Evolutionary conservation across 2,888 invertebrate species (phyloP).

Genomic region (Lacanobia wlatinum): DNA sequence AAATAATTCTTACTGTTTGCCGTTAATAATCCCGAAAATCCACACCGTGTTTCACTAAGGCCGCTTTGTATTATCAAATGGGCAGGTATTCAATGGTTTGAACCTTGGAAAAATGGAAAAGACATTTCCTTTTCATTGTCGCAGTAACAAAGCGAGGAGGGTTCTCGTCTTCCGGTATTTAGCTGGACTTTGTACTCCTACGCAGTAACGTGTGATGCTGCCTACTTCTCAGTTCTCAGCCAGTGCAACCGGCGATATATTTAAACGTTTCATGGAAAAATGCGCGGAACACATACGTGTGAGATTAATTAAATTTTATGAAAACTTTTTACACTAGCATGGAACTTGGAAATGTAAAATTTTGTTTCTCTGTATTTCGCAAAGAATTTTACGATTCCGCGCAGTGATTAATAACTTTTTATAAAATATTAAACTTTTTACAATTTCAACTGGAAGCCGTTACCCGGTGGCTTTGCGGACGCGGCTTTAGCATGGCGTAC

Average conservation of each 20-base stretch:
- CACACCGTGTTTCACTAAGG: constrained; percentile 60
- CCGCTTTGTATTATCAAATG: constrained; percentile 66
- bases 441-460: constrained; percentile 40
- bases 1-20: constrained; percentile 71
- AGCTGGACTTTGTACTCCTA: constrained; percentile 77
- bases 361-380: constrained; percentile 64
- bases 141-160: constrained; percentile 81
- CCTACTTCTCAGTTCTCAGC: constrained; percentile 40
- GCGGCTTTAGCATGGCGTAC: constrained; percentile 34
- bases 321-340: constrained; percentile 70
- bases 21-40: constrained; percentile 69
- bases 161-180: constrained; percentile 82
- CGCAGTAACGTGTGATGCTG: constrained; percentile 50
- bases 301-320: constrained; percentile 74
- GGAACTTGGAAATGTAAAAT: constrained; percentile 67
- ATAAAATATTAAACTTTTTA: constrained; percentile 56
- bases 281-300: constrained; percentile 64
- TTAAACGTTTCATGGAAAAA: constrained; percentile 67
- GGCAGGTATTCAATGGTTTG: constrained; percentile 71
- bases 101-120: constrained; percentile 78
- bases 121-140: constrained; percentile 82
- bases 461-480: constrained; percentile 35
- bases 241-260: constrained; percentile 55
- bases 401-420: constrained; percentile 65
- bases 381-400: constrained; percentile 69